Evolutionary conservation across 2,888 invertebrate species (phyloP), one percentile per base, ranked within the genome.

Genomic region (Trissonchulus latispiculum): DNA sequence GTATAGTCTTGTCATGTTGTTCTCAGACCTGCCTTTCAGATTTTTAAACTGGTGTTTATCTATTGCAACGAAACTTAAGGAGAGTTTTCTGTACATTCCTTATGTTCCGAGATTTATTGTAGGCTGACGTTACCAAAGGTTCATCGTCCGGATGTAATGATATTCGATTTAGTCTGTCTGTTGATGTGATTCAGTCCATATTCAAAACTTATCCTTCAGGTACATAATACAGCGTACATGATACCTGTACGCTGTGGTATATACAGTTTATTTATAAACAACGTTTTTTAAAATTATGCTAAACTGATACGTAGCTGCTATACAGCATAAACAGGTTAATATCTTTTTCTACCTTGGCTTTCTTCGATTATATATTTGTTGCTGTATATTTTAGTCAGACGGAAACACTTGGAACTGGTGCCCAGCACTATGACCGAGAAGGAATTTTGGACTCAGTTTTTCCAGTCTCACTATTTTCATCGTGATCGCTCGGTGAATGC

Each of bases 381-480:
- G 68, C 71, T 15, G 29, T 69, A 62, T 73, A 28, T 80, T 83
- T 61, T 80, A 78, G 99, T 99, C 0, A 91, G 93, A 82, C 91
- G 91, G 87, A 97, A 97, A 88, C 95, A 97, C 84, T 86, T 90
- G 74, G 97, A 99, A 84, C 90, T 93, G 85, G 99, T 99, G 59
- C 99, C 99, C 36, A 88, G 90, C 76, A 93, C 94, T 86, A 88
- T 97, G 88, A 89, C 91, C 0, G 99, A 99, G 86, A 89, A 92
- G 0, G 95, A 96, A 82, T 99, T 99, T 86, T 99, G 99, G 99
- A 95, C 94, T 23, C 92, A 95, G 82, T 99, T 99, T 86, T 99
- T 99, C 86, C 97, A 99, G 84, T 97, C 96, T 28, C 97, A 99
- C 87, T 99, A 99, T 86, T 88, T 87, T 79, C 87, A 87, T 78